Evolutionary conservation across 1,140 invertebrate genomes (phyloP).

Genomic region (Drosophila grimshawi): DNA sequence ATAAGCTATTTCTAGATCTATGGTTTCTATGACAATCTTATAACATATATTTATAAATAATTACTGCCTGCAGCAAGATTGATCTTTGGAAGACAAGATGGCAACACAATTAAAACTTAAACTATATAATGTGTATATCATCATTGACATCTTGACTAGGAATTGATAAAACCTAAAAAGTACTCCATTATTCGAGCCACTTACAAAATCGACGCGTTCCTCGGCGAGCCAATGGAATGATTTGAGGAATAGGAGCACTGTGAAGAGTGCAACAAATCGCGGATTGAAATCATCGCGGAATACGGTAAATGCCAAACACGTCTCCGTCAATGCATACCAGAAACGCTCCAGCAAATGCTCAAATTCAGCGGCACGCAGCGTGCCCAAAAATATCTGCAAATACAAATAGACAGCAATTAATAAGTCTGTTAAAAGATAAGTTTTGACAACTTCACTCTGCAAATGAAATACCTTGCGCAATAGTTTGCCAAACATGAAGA

Average conservation of each 20-base stretch:
- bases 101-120: no score
- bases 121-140: no score
- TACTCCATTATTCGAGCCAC: slow-evolving; percentile 79
- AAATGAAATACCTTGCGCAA: slow-evolving; percentile 90
- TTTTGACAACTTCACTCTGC: no score
- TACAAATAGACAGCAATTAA: neutral
- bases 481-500: slow-evolving; percentile 97
- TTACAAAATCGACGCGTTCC: slow-evolving; percentile 99
- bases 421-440: neutral
- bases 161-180: no score
- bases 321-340: slow-evolving; percentile 99
- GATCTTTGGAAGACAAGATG: no score
- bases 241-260: slow-evolving; percentile 98
- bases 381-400: slow-evolving; percentile 95
- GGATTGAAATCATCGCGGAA: slow-evolving; percentile 99
- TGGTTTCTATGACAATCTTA: no score
- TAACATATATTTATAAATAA: no score
- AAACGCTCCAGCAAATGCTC: slow-evolving; percentile 99
- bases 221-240: slow-evolving; percentile 99
- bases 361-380: slow-evolving; percentile 97
- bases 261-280: slow-evolving; percentile 99
- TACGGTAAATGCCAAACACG: slow-evolving; percentile 99
- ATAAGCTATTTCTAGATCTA: no score
- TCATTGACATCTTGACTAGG: no score
- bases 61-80: no score